phyloP scores from a whole-genome alignment of 2,113 vertebrate genomes.

The Mustela nigripes region DNA sequence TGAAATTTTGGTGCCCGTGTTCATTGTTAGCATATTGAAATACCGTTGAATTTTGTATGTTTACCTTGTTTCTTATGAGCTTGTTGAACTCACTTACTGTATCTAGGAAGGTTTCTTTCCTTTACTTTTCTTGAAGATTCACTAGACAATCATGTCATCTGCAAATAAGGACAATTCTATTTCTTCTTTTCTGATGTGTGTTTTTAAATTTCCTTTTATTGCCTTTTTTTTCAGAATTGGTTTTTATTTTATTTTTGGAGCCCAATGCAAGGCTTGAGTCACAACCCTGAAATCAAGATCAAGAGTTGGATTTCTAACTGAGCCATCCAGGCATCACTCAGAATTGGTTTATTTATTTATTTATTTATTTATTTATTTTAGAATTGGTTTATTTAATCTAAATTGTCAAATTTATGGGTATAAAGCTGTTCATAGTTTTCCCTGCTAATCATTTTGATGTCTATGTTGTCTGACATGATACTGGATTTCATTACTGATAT shows the following conservation, averaged over 20 bases:
- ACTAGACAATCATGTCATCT: neutral
- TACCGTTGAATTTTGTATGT: neutral
- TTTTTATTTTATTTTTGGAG: neutral
- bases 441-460: neutral
- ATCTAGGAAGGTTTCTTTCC: neutral
- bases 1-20: neutral
- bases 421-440: neutral
- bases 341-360: neutral
- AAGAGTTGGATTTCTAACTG: neutral
- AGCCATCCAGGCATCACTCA: neutral
- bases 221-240: neutral
- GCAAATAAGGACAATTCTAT: neutral
- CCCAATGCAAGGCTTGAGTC: neutral
- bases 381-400: neutral
- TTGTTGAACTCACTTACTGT: neutral
- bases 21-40: neutral
- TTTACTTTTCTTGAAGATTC: neutral
- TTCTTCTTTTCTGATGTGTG: neutral
- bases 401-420: neutral
- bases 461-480: neutral
- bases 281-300: neutral
- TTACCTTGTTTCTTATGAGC: neutral
- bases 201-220: neutral
- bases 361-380: no score
- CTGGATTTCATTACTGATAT: neutral